These are phyloP conservation scores for Eupithecia abbreviata DNA, from an alignment of 2,888 invertebrate genomes.

Conservation along the genomic window DNA sequence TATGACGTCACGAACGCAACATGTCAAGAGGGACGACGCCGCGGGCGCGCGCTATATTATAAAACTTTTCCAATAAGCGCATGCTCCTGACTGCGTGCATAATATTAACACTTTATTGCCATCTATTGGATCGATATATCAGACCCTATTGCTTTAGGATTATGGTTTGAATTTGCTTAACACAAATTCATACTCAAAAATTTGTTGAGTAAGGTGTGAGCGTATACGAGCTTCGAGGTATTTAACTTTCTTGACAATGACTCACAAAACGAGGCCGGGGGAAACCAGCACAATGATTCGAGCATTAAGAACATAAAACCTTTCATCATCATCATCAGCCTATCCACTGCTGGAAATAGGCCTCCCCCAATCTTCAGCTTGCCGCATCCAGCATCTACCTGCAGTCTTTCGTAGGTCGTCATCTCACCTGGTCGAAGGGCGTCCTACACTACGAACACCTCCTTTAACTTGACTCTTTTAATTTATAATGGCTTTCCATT, in stretches of 20 bases:
- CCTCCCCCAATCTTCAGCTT: too few species aligned
- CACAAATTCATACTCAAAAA: neutral
- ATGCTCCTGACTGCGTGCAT: slow-evolving; percentile 2
- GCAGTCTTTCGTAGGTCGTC: too few species aligned
- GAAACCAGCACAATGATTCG: neutral
- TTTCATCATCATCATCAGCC: too few species aligned
- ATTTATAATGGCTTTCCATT: too few species aligned
- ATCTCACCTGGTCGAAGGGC: too few species aligned
- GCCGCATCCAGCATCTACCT: too few species aligned
- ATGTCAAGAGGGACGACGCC: slow-evolving; percentile 24
- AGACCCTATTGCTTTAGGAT: neutral
- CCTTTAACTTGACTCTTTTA: too few species aligned
- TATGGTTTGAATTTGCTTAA: neutral
- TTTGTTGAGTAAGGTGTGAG: neutral
- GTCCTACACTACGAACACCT: too few species aligned
- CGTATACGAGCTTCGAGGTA: neutral
- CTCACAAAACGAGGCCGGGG: neutral
- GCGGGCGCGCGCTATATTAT: slow-evolving; percentile 26
- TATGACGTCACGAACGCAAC: slow-evolving; percentile 24
- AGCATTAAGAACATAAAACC: too few species aligned
- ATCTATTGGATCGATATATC: neutral
- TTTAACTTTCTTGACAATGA: neutral
- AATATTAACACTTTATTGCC: slow-evolving; percentile 2
- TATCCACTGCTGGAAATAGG: too few species aligned
- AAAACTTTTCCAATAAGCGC: slow-evolving; percentile 47